phyloP scores from a whole-genome alignment of 2,888 invertebrate species.

The Parnassius mnemosyne region DNA sequence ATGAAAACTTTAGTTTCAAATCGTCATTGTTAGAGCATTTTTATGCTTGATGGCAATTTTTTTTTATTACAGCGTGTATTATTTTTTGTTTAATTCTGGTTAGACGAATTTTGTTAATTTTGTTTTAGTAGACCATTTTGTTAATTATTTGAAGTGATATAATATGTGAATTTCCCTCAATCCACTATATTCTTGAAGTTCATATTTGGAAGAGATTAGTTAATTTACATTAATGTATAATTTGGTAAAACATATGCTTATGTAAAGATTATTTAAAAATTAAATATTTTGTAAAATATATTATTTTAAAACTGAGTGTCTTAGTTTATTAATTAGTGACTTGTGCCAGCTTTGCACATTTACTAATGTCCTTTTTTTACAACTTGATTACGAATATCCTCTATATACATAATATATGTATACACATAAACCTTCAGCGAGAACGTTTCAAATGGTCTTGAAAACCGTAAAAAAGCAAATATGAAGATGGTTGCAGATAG shows the following conservation, averaged over 20 bases:
- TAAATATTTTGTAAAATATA: conserved; percentile 37
- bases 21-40: conserved; percentile 3
- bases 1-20: conserved; percentile 11
- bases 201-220: conserved; percentile 17
- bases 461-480: too few relatives aligned
- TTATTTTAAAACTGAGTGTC: conserved; percentile 32
- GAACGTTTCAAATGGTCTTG: too few relatives aligned
- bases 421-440: too few relatives aligned
- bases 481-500: too few relatives aligned
- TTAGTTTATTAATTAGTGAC: conserved; percentile 18
- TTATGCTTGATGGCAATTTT: conserved; percentile 5
- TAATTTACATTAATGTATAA: conserved; percentile 25
- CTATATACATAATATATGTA: too few relatives aligned
- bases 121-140: conserved; percentile 20
- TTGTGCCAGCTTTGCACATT: too few relatives aligned
- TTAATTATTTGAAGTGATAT: conserved; percentile 10
- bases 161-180: conserved; percentile 15
- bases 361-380: too few relatives aligned
- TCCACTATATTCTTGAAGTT: conserved; percentile 14
- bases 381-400: too few relatives aligned
- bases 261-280: conserved; percentile 30
- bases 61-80: conserved; percentile 1
- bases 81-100: conserved; percentile 17
- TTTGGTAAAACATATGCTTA: conserved; percentile 20
- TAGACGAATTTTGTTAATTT: conserved; percentile 20